phyloP scores from a whole-genome alignment of 2,888 invertebrate species.

The Scaptomyza parva region DNA sequence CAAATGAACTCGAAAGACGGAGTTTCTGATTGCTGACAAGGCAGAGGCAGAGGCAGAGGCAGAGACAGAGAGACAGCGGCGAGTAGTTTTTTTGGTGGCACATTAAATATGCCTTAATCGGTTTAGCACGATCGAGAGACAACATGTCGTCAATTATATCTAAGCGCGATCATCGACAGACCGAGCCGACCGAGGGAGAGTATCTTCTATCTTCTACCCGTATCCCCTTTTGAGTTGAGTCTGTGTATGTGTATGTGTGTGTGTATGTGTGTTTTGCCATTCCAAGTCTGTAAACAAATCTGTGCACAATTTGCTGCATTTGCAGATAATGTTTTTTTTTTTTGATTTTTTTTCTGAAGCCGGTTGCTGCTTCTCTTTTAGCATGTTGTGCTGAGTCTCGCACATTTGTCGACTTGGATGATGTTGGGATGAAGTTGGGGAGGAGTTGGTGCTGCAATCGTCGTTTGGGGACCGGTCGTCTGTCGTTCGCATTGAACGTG shows the following conservation, averaged over 20 bases:
- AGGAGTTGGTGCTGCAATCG: constrained; percentile 14
- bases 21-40: constrained; percentile 12
- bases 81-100: constrained; percentile 20
- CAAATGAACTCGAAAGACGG: constrained; percentile 18
- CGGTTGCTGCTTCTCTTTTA: constrained; percentile 34
- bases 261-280: constrained; percentile 31
- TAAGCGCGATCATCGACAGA: constrained; percentile 74
- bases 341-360: constrained; percentile 30
- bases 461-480: constrained; percentile 12
- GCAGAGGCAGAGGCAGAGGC: neutral
- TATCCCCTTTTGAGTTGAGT: neutral
- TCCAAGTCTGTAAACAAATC: constrained; percentile 74
- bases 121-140: constrained; percentile 83
- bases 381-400: constrained; percentile 63
- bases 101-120: constrained; percentile 80
- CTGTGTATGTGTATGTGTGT: neutral
- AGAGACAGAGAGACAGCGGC: too few relatives aligned
- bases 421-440: neutral
- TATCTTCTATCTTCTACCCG: neutral
- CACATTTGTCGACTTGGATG: constrained; percentile 6
- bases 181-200: too few relatives aligned
- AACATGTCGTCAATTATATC: constrained; percentile 84
- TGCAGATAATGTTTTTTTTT: constrained; percentile 65
- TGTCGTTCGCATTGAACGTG: constrained; percentile 72
- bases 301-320: constrained; percentile 77